These are phyloP conservation scores for Notolabrus celidotus DNA, from an alignment of 2,797 vertebrate genomes.

Conservation along the genomic window DNA sequence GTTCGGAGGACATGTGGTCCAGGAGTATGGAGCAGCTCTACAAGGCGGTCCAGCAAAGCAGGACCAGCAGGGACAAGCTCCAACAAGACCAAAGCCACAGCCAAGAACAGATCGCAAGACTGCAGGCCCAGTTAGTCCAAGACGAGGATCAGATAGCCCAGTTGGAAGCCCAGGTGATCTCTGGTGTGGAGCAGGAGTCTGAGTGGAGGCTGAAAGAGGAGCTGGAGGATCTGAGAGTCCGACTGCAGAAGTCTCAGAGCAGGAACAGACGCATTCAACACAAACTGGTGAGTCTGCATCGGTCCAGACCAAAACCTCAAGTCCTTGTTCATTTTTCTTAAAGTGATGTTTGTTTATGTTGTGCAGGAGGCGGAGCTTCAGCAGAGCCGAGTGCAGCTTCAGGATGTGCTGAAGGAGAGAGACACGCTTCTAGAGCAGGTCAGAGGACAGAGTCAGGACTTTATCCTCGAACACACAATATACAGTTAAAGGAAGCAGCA, in stretches of 20 bases:
- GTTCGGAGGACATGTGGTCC: constrained; percentile 75
- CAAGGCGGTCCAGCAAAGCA: constrained; percentile 70
- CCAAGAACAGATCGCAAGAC: constrained; percentile 68
- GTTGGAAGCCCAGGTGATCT: constrained; percentile 45
- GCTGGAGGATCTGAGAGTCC: constrained; percentile 16
- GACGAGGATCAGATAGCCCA: constrained; percentile 39
- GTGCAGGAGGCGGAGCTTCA: constrained; percentile 77
- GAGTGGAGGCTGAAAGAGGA: constrained; percentile 33
- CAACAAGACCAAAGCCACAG: constrained; percentile 41
- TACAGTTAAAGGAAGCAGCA: constrained; percentile 11
- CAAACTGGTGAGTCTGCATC: constrained; percentile 46
- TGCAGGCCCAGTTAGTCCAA: too few species aligned
- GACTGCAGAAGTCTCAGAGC: constrained; percentile 23
- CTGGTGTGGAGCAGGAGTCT: constrained; percentile 34
- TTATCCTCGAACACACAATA: too few species aligned
- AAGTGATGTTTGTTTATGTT: not conserved
- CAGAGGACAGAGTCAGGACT: too few species aligned
- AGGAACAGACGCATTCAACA: constrained; percentile 13
- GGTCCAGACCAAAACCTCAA: too few species aligned
- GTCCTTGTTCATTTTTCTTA: too few species aligned
- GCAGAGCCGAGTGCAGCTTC: constrained; percentile 85
- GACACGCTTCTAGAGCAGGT: constrained; percentile 85
- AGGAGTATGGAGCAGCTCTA: constrained; percentile 81
- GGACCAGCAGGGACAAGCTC: constrained; percentile 82
- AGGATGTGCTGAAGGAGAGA: constrained; percentile 88